Base-by-base conservation (phyloP, 2,113 vertebrate genomes). In the Pseudopodoces humilis region DNA sequence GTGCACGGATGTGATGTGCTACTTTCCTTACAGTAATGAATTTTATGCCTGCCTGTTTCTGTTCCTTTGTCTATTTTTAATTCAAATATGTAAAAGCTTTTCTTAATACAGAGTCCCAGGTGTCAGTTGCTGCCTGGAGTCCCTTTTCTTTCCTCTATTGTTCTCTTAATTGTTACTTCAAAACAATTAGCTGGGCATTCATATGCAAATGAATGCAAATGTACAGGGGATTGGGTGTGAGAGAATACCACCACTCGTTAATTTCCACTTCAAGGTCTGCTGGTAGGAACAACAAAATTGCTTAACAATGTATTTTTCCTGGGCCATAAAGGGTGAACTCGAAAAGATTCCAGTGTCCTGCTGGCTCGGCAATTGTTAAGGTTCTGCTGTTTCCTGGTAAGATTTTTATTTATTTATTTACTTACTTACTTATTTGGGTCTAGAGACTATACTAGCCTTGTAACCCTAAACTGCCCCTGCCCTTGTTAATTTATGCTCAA, bases 131-230 rank as follows among this genome's bases (percentile, higher is more conserved):
- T 97, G 97, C 96, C 95, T 98, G 91, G 94, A 97, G 96, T 96
- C 95, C 96, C 97, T 97, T 98, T 97, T 97, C 96, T 98, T 98
- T 96, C 95, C 96, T 98, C 96, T 91, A 98, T 98, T 98, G 97
- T 98, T 98, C 97, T 97, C 97, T 97, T 98, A 98, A 98, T 98
- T 98, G 97, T 98, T 98, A 97, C 97, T 98, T 98, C 97, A 98
- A 97, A 98, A 98, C 98, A 98, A 98, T 98, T 98, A 98, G 97
- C 96, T 97, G 89, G 93, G 85, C 97, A 98, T 98, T 98, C 97
- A 98, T 95, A 98, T 98, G 98, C 96, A 98, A 98, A 98, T 98
- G 55, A 93, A 97, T 98, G 97, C 95, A 98, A 98, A 98, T 96
- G 20, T 92, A 90, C 87, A 96, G 92, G 97, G 97, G 82, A 96